A percentile compares a stretch with the other conserved stretches of the same genome.
Evolutionary conservation across 1,140 invertebrate species (phyloP).

Genomic region (Ylistrum balloti): DNA sequence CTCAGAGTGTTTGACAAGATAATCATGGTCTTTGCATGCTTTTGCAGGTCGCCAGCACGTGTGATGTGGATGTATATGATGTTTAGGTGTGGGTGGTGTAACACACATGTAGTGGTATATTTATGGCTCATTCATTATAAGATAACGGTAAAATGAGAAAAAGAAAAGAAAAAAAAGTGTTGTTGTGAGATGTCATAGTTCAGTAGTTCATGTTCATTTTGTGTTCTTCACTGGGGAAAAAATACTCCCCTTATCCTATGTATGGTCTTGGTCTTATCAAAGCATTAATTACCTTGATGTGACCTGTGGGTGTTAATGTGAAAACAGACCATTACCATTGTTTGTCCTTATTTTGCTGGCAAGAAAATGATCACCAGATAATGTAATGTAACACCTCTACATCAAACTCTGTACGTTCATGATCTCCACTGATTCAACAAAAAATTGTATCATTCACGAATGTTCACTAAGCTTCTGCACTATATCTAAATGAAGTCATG

Average conservation of each 20-base stretch:
- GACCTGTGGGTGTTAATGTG: background rate
- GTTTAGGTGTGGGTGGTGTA: background rate
- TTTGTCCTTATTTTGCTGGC: background rate
- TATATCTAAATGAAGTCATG: too few relatives aligned
- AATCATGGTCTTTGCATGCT: background rate
- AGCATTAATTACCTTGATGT: background rate
- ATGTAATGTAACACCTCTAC: too few relatives aligned
- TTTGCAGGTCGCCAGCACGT: background rate
- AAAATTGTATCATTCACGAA: too few relatives aligned
- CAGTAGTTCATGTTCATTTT: background rate
- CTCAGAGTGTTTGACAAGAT: background rate
- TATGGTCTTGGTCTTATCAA: background rate
- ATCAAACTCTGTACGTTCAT: too few relatives aligned
- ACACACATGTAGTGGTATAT: background rate
- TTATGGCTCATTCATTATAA: constrained; percentile 23
- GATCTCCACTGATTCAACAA: too few relatives aligned
- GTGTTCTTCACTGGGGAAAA: background rate
- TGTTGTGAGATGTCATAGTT: background rate
- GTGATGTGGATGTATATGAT: background rate
- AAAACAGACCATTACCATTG: background rate
- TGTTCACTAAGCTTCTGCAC: too few relatives aligned
- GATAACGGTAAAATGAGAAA: constrained; percentile 33
- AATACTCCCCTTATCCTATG: background rate
- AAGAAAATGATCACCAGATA: background rate
- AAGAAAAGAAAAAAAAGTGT: too few relatives aligned